phyloP scores from a whole-genome alignment of 2,113 vertebrate genomes.

The Spilogale gracilis region DNA sequence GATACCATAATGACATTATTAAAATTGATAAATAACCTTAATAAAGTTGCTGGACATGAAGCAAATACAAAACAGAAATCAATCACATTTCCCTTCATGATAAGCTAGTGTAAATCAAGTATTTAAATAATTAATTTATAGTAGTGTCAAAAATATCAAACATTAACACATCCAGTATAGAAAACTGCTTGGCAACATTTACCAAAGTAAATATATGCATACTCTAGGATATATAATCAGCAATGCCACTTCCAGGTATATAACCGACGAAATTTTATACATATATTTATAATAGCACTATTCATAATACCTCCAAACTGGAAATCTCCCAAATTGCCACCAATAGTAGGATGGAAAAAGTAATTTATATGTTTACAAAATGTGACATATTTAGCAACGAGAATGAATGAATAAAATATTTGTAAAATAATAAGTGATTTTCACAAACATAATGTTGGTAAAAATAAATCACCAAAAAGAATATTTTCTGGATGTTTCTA shows the following conservation, averaged over 20 bases:
- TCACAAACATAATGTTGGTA: neutral
- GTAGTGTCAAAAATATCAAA: neutral
- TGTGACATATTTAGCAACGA: neutral
- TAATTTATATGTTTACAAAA: neutral
- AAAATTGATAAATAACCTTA: neutral
- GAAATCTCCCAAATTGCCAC: neutral
- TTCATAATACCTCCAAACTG: neutral
- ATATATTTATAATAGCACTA: neutral
- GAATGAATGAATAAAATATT: neutral
- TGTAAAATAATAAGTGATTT: neutral
- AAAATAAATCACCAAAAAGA: constrained; percentile 32
- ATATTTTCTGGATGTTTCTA: neutral
- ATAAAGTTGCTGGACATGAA: neutral
- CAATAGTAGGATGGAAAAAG: neutral
- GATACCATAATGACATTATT: neutral
- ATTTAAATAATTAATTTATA: neutral
- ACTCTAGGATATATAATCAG: neutral
- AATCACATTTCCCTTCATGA: neutral
- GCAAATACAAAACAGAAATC: neutral
- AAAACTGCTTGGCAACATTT: neutral
- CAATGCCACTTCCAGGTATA: neutral
- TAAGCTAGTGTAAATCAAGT: neutral
- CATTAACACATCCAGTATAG: neutral
- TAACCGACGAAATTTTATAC: neutral
- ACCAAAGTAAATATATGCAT: neutral